A percentile compares a stretch with the other conserved stretches of the same genome.
Conservation (phyloP, 2,113 vertebrate genomes). For the Dendrocopos noguchii region DNA sequence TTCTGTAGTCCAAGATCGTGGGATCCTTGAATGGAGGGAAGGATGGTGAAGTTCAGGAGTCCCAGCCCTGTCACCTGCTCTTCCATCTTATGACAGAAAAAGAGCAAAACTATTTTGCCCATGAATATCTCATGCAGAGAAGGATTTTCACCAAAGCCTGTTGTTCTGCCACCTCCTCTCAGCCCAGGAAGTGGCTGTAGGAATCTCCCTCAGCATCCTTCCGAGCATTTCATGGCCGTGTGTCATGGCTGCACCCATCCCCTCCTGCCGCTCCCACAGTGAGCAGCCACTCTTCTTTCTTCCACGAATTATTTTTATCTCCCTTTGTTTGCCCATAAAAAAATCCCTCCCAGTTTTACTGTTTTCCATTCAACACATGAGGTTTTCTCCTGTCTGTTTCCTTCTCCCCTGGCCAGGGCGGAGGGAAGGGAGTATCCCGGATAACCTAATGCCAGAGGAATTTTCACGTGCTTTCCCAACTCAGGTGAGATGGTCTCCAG, state of each 20-base stretch:
- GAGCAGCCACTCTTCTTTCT: constrained; percentile 41
- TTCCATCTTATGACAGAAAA: constrained; percentile 2
- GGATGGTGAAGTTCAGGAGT: background rate
- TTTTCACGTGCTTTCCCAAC: constrained; percentile 2
- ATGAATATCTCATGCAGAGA: background rate
- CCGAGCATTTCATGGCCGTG: background rate
- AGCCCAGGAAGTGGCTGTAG: background rate
- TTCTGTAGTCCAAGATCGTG: background rate
- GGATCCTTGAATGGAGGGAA: background rate
- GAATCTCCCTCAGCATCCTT: background rate
- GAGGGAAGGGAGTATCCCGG: background rate
- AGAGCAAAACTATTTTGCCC: background rate
- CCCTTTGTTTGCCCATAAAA: constrained; percentile 31
- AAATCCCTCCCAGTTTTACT: background rate
- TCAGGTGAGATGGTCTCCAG: background rate
- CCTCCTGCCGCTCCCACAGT: background rate
- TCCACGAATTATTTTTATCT: constrained; percentile 48
- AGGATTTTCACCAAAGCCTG: background rate
- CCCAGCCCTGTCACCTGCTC: background rate
- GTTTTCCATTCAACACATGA: background rate
- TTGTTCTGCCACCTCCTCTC: background rate
- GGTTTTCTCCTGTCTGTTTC: background rate
- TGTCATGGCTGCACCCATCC: constrained; percentile 28
- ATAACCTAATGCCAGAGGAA: background rate
- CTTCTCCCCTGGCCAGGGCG: background rate